Conservation (phyloP, 2,888 invertebrate genomes). For the Orthosia incerta region DNA sequence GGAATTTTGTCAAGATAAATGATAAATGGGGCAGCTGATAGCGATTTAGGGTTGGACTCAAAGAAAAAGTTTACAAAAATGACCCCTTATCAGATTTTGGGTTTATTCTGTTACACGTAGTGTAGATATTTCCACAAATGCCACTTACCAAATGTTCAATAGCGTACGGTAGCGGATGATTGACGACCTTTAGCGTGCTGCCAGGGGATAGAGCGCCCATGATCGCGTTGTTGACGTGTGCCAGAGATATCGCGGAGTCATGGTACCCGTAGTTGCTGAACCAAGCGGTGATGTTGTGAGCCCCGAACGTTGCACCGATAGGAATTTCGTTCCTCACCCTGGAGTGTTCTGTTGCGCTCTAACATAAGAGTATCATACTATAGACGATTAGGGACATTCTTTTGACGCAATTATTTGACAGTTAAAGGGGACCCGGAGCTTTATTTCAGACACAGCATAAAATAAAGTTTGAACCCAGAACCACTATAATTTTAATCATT, state of each 20-base stretch:
- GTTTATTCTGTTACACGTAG: no score
- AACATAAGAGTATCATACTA: constrained; percentile 11
- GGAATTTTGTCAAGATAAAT: no score
- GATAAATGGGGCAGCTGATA: no score
- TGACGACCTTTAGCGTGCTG: constrained; percentile 88
- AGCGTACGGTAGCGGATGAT: constrained; percentile 93
- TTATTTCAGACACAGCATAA: no score
- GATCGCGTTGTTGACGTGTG: constrained; percentile 92
- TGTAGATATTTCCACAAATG: neutral
- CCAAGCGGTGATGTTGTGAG: constrained; percentile 91
- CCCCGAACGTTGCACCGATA: constrained; percentile 90
- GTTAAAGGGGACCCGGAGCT: no score
- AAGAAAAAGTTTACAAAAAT: no score
- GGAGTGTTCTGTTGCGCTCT: constrained; percentile 80
- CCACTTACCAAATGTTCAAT: constrained; percentile 90
- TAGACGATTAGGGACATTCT: neutral
- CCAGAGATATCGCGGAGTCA: constrained; percentile 93
- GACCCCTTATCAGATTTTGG: no score
- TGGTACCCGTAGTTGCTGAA: constrained; percentile 96
- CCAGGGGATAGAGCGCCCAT: constrained; percentile 86
- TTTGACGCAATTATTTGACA: neutral
- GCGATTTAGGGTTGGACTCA: no score
- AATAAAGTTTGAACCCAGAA: neutral
- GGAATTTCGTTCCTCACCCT: constrained; percentile 90
- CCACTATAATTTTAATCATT: neutral